Evolutionary conservation across 2,113 vertebrate genomes (phyloP).

Genomic region (Podiceps cristatus): DNA sequence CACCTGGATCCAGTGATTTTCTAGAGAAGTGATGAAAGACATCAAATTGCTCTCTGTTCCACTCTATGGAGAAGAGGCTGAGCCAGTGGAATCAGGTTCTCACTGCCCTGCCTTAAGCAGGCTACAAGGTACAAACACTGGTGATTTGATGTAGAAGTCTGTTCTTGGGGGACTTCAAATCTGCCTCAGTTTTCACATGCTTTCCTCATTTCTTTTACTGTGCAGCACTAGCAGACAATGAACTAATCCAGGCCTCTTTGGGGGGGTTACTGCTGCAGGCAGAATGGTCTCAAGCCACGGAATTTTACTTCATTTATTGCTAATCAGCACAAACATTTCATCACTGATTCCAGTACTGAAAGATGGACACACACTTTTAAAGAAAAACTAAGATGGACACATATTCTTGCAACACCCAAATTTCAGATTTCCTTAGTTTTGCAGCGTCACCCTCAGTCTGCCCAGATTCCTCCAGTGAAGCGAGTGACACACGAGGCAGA

Average conservation of each 20-base stretch:
- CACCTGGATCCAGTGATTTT: background rate
- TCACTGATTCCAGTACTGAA: background rate
- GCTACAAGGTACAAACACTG: rapidly evolving
- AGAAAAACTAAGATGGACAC: background rate
- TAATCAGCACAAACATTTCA: background rate
- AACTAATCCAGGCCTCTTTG: background rate
- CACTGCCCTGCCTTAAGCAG: background rate
- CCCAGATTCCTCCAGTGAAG: background rate
- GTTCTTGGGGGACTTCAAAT: background rate
- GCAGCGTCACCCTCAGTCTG: background rate
- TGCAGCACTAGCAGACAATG: background rate
- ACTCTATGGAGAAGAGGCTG: background rate
- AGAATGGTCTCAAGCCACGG: background rate
- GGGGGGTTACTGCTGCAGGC: background rate
- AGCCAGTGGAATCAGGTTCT: background rate
- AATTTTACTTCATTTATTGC: background rate
- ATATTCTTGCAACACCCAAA: background rate
- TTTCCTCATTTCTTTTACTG: background rate
- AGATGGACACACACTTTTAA: background rate
- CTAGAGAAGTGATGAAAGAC: background rate
- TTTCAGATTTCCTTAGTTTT: background rate
- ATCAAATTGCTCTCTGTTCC: background rate
- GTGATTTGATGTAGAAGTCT: background rate
- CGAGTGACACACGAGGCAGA: rapidly evolving
- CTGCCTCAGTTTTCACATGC: background rate